phyloP scores from a whole-genome alignment of 2,113 vertebrate genomes.

The Corydoras maculifer region DNA sequence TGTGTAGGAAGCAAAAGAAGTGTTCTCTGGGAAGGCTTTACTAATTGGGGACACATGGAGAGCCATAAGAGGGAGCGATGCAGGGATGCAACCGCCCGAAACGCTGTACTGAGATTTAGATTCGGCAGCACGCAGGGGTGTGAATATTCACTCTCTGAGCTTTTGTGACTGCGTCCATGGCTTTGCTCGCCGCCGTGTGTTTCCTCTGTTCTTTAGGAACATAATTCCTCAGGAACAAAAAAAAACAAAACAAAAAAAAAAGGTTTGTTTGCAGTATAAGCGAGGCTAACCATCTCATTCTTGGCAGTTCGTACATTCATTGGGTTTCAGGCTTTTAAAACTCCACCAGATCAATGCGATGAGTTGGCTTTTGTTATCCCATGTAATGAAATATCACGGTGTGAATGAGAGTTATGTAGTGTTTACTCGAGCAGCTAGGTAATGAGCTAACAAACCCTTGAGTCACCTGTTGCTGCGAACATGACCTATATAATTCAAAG shows the following conservation, averaged over 20 bases:
- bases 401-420: conserved; percentile 10
- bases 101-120: conserved; percentile 3
- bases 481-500: conserved; percentile 33
- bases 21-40: conserved; percentile 5
- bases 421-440: conserved; percentile 8
- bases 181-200: not conserved
- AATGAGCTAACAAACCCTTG: conserved; percentile 26
- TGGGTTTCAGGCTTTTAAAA: conserved; percentile 4
- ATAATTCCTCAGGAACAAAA: not conserved
- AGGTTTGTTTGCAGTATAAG: not conserved
- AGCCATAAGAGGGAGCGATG: not conserved
- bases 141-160: too few relatives aligned
- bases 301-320: not conserved
- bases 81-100: not conserved
- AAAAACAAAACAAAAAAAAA: not conserved
- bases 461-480: conserved; percentile 27
- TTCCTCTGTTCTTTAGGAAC: not conserved
- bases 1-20: not conserved
- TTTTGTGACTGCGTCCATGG: too few relatives aligned
- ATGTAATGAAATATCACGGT: conserved; percentile 16
- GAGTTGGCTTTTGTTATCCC: conserved; percentile 2
- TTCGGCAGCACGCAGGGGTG: not conserved
- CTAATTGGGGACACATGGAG: conserved; percentile 27
- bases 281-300: not conserved
- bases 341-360: not conserved